Evolutionary conservation across 1,140 invertebrate genomes (phyloP), one percentile per base, ranked within the genome.

Genomic region (Ceratoteleas bidentatus): DNA sequence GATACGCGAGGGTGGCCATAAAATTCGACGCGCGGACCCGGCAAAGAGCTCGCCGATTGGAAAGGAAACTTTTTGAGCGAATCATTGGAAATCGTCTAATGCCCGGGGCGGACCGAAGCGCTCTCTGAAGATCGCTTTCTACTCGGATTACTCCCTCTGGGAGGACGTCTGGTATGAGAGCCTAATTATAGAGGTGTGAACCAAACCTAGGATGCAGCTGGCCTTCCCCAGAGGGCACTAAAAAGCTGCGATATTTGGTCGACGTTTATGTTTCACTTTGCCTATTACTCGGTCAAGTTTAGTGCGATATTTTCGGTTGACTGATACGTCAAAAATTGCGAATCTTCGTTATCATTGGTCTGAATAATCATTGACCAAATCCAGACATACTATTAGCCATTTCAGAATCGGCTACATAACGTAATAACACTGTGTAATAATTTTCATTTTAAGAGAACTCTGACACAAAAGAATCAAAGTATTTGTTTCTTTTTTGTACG

Each of bases 131-230:
- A 83, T 78, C 74, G 69, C 74, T 83, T 78, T 78, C 73, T 78
- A 47, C 80, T 78, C 58, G 74, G 74, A 83, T 83, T 83, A 83
- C 64, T 83, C 74, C 74, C 80, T 77, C 58, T 62, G 80, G 80
- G 74, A 83, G 80, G 69, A 56, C 45, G 68, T 65, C 73, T 76
- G 73, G 61, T 74, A 52, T 53, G 73, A 74, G 66, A 69, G 62
- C 74, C 75, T 83, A 83, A 83, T 83, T 83, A 66, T 83, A 77
- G 75, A 83, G 81, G 81, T 78, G 69, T 78, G 81, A 83, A 78
- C 53, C 70, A 64, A 78, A 78, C 64, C 75, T 56, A 78, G 56
- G 72, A 47, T 83, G 57, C 81, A 83, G 81, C 81, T 83, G 81
- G 70, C 74, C 75, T 83, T 78, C 81, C 75, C 81, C 70, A 75